phyloP scores from a whole-genome alignment of 2,797 vertebrate genomes.

The Neoniphon sammara region DNA sequence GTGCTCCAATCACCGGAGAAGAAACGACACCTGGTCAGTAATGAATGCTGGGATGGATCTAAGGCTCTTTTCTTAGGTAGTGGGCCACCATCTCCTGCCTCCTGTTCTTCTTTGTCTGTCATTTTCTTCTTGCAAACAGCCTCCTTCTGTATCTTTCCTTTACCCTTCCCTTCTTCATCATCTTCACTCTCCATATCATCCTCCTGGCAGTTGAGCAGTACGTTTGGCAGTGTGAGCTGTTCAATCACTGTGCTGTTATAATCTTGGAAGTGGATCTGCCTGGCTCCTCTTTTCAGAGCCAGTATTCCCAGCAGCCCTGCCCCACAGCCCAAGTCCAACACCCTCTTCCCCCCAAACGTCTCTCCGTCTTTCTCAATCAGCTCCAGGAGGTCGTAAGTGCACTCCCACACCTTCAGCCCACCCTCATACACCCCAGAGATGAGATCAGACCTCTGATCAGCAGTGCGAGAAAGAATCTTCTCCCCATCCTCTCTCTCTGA shows the following conservation, averaged over 20 bases:
- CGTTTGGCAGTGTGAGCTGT: slow-evolving; percentile 90
- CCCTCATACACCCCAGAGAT: slow-evolving; percentile 96
- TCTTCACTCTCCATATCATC: slow-evolving; percentile 65
- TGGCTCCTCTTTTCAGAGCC: slow-evolving; percentile 86
- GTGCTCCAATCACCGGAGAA: slow-evolving; percentile 94
- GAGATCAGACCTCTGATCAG: slow-evolving; percentile 89
- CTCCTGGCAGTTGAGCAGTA: slow-evolving; percentile 83
- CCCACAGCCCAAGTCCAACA: slow-evolving; percentile 95
- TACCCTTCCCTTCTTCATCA: slow-evolving; percentile 45
- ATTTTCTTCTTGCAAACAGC: slow-evolving; percentile 8
- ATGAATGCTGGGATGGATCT: slow-evolving; percentile 54
- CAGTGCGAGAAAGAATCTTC: slow-evolving; percentile 82
- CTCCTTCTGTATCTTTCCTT: slow-evolving; percentile 34
- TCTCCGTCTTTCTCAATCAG: slow-evolving; percentile 84
- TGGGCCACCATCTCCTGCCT: slow-evolving; percentile 44
- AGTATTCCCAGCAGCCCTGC: slow-evolving; percentile 91
- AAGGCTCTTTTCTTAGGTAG: slow-evolving; percentile 69
- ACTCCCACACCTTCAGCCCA: slow-evolving; percentile 98
- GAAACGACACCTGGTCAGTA: slow-evolving; percentile 82
- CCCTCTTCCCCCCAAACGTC: slow-evolving; percentile 83
- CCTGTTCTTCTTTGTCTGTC: slow-evolving; percentile 31
- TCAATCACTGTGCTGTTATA: slow-evolving; percentile 95
- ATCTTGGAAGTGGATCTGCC: slow-evolving; percentile 92
- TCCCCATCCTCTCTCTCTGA: slow-evolving; percentile 81
- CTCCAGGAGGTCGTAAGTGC: slow-evolving; percentile 92